Base-by-base conservation (phyloP, 2,797 vertebrate genomes). In the Gymnodraco acuticeps region DNA sequence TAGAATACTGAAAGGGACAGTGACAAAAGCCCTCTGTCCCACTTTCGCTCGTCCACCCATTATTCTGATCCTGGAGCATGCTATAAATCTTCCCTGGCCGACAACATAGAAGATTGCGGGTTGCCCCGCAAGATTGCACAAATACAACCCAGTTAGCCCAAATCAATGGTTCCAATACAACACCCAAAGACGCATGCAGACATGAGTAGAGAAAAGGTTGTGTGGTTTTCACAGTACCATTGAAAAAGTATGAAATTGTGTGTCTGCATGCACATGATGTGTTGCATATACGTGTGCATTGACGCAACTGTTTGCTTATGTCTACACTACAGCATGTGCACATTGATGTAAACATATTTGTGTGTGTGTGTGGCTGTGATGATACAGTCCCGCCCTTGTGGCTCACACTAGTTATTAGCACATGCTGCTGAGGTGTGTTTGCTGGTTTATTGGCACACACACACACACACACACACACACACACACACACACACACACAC, bases 71-170 rank as follows among this genome's bases (percentile, higher is more conserved):
- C 92, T 83, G 83, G 70, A 87, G 74, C 23, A 77, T 47, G n/a
- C 71, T 82, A 91, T 94, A 94, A 95, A 95, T 95, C 87, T 89
- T 83, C 79, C 73, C 72, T 73, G 46, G 82, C 58, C 68, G 79
- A 93, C 85, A 92, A 90, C 87, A 86, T 92, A 91, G 87, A 83
- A 94, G 92, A 94, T 92, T 94, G 85, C 78, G 46, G 82, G 89
- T 87, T 64, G 73, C 80, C 87, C 78, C 77, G 67, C n/a, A n/a
- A n/a, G n/a, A 8, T 77, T 88, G 77, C 87, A 88, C 87, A 91
- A 92, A 88, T 69, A 84, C 81, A 84, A 75, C 64, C 88, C 83
- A 79, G 69, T 77, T 64, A 85, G 81, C 90, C 81, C 89, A 92
- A 94, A 95, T 94, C 91, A 93, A 78, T 67, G 65, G 64, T 70